Conservation (phyloP, 2,888 invertebrate species). For the Drosophila infuscata region DNA sequence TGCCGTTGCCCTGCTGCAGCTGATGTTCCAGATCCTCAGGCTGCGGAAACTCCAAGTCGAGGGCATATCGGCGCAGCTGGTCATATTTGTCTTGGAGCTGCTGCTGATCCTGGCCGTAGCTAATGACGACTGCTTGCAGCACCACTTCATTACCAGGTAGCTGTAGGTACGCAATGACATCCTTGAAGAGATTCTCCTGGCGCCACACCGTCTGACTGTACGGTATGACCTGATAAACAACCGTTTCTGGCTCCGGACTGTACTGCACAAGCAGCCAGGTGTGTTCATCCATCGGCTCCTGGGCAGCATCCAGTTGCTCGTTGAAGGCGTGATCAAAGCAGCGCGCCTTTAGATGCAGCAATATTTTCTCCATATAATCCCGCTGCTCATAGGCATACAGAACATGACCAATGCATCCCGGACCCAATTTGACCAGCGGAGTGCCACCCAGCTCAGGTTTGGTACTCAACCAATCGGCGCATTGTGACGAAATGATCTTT, state of each 20-base stretch:
- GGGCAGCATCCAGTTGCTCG: constrained; percentile 34
- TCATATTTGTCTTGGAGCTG: constrained; percentile 53
- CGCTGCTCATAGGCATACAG: constrained; percentile 60
- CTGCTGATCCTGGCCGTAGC: constrained; percentile 48
- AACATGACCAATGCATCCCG: constrained; percentile 55
- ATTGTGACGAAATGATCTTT: constrained; percentile 50
- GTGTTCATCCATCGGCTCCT: constrained; percentile 39
- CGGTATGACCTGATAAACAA: constrained; percentile 67
- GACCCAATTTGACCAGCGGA: constrained; percentile 42
- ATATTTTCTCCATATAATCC: constrained; percentile 59
- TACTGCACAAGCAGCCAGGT: constrained; percentile 79
- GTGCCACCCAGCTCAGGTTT: constrained; percentile 39
- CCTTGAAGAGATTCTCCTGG: constrained; percentile 67
- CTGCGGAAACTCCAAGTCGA: constrained; percentile 50
- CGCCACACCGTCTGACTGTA: constrained; percentile 68
- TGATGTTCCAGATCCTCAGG: constrained; percentile 42
- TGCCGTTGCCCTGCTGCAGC: constrained; percentile 34
- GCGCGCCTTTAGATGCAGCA: constrained; percentile 64
- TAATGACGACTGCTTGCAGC: constrained; percentile 73
- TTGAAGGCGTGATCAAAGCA: constrained; percentile 67
- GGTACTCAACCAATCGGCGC: constrained; percentile 51
- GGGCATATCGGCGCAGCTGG: constrained; percentile 27
- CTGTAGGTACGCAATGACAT: constrained; percentile 73
- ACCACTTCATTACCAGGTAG: constrained; percentile 48
- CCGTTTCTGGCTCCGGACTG: constrained; percentile 60